These are phyloP conservation scores for Hoplias malabaricus DNA, from an alignment of 2,113 vertebrate species.

Conservation along the genomic window DNA sequence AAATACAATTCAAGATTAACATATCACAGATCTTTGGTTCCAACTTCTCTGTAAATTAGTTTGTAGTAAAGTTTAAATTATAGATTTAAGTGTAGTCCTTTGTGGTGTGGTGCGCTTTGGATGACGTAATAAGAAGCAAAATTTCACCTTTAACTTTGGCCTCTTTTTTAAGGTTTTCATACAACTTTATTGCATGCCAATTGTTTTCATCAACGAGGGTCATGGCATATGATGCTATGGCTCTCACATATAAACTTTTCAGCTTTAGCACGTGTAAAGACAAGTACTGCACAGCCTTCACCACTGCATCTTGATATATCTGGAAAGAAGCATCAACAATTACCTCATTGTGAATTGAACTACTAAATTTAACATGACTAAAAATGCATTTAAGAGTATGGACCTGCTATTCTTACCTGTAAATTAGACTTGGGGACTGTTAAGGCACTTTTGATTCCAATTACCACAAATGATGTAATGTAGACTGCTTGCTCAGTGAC, in stretches of 20 bases:
- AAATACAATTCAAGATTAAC: no score
- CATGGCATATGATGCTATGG: conserved; percentile 81
- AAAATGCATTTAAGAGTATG: no score
- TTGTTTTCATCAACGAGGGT: conserved; percentile 69
- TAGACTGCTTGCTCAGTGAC: conserved; percentile 75
- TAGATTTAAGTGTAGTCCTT: background rate
- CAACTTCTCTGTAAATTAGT: no score
- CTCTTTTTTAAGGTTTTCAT: conserved; percentile 69
- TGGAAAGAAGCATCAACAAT: conserved; percentile 57
- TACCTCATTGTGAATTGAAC: background rate
- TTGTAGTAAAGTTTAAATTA: no score
- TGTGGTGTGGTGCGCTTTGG: background rate
- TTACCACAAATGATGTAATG: conserved; percentile 84
- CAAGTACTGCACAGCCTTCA: conserved; percentile 75
- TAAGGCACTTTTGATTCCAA: conserved; percentile 77
- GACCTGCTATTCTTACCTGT: conserved; percentile 60
- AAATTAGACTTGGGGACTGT: conserved; percentile 65
- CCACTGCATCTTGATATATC: conserved; percentile 72
- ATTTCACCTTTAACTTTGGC: conserved; percentile 75
- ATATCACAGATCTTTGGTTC: no score
- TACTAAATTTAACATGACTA: background rate
- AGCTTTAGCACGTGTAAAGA: conserved; percentile 62
- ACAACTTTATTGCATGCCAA: background rate
- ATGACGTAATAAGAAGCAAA: background rate
- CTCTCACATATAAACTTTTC: conserved; percentile 80